These are phyloP conservation scores for Ginglymostoma cirratum DNA, from an alignment of 2,113 vertebrate genomes.

Conservation along the genomic window DNA sequence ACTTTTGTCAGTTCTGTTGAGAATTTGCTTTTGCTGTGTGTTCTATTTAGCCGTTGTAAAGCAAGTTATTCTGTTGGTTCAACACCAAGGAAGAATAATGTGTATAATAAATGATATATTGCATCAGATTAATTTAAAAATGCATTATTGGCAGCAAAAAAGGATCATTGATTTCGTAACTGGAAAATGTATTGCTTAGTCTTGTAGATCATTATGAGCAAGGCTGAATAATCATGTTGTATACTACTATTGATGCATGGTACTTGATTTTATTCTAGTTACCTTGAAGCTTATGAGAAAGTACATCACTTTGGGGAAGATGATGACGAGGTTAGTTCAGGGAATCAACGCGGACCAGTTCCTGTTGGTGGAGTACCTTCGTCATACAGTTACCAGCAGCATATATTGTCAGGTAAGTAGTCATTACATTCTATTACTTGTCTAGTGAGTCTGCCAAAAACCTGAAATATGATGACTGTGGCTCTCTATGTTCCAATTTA, in stretches of 20 bases:
- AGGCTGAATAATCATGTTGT: neutral
- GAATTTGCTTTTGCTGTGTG: neutral
- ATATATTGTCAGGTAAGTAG: constrained; percentile 87
- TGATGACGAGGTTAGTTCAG: constrained; percentile 91
- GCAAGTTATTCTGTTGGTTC: neutral
- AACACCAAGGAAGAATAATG: neutral
- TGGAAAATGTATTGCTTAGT: constrained; percentile 5
- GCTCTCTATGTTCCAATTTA: neutral
- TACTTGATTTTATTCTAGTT: constrained; percentile 57
- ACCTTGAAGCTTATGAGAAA: constrained; percentile 98
- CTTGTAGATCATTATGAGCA: neutral
- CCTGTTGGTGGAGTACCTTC: constrained; percentile 97
- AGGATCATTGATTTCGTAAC: neutral
- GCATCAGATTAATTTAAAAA: neutral
- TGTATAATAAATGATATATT: neutral
- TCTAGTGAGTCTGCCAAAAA: neutral
- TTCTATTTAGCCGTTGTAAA: neutral
- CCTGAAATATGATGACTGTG: neutral
- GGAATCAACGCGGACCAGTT: constrained; percentile 89
- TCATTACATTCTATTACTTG: neutral
- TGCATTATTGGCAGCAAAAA: neutral
- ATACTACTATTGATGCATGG: neutral
- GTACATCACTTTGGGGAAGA: constrained; percentile 99
- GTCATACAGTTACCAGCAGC: constrained; percentile 99
- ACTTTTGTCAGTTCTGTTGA: neutral